These are phyloP conservation scores for Ibycter americanus DNA, from an alignment of 2,797 vertebrate species.

Conservation along the genomic window DNA sequence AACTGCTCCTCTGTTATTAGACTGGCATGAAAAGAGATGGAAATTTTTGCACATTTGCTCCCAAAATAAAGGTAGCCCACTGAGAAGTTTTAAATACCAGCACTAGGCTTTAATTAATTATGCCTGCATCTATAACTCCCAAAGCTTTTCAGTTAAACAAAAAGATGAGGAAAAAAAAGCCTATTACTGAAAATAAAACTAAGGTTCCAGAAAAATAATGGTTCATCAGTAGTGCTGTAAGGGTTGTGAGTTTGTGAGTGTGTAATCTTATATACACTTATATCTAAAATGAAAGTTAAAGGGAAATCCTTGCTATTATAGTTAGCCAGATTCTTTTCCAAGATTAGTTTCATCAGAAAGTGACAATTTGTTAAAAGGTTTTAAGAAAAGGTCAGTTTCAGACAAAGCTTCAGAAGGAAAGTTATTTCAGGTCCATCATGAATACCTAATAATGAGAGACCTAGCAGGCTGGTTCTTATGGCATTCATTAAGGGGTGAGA, in stretches of 20 bases:
- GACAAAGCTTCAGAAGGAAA: background rate
- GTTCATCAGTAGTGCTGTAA: background rate
- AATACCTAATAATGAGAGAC: constrained; percentile 23
- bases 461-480: background rate
- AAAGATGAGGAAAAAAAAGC: background rate
- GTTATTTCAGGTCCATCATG: constrained; percentile 18
- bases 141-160: background rate
- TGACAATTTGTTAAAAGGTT: constrained; percentile 11
- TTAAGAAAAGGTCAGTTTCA: constrained; percentile 33
- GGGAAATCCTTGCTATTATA: background rate
- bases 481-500: constrained; percentile 2
- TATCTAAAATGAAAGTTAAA: background rate
- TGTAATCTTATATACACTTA: accelerated
- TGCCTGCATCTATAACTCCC: background rate
- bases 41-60: background rate
- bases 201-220: background rate
- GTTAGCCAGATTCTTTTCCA: background rate
- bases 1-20: background rate
- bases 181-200: background rate
- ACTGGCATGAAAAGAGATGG: background rate
- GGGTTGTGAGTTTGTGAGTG: background rate
- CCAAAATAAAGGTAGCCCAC: background rate
- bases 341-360: background rate
- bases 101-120: background rate
- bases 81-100: background rate